Base-by-base conservation (phyloP, 2,888 invertebrate genomes). In the Tromatobia lineatoria region DNA sequence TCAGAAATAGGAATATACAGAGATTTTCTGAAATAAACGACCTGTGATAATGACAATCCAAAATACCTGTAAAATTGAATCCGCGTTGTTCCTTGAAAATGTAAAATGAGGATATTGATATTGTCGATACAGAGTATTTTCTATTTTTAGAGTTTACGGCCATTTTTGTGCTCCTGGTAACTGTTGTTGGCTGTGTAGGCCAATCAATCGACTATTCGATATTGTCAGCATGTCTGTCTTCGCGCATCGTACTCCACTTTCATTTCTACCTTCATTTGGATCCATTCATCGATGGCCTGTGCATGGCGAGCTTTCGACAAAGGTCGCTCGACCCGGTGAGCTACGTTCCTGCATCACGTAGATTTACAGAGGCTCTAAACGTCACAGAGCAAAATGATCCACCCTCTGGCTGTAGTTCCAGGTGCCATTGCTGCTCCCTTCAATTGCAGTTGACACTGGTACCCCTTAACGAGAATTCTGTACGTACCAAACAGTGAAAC, bases 401-500 rank as follows among this genome's bases (percentile, higher is more conserved):
- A 67, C 66, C 83, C 80, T 61, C 47, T 29, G 76, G 83, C 71
- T 83, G 70, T 57, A 70, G 78, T 64, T n/a, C 47, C 54, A 75
- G 59, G 66, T 75, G 47, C 64, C 74, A 64, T 67, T 71, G 71
- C 71, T 67, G 76, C 76, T 76, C 77, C 73, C 69, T 70, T 77
- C 75, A 73, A 85, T 83, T 84, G 85, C 82, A 87, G 85, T 88
- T 87, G 88, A 88, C 87, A 87, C 70, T 74, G 80, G 73, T 73
- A 54, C 52, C 75, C 50, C 74, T 71, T 67, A 81, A 82, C 84
- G 73, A 82, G 86, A 80, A 82, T 85, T 80, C 81, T 78, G 70
- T 77, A 79, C 74, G 70, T 74, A 73, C 76, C 76, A 83, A 82
- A 83, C 61, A 67, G 70, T 66, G 50, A 38, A 11, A 38, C 64